Percentiles rank a stretch among this genome's conserved stretches.
phyloP scores from a whole-genome alignment of 1,140 invertebrate species.

The Maconellicoccus hirsutus region DNA sequence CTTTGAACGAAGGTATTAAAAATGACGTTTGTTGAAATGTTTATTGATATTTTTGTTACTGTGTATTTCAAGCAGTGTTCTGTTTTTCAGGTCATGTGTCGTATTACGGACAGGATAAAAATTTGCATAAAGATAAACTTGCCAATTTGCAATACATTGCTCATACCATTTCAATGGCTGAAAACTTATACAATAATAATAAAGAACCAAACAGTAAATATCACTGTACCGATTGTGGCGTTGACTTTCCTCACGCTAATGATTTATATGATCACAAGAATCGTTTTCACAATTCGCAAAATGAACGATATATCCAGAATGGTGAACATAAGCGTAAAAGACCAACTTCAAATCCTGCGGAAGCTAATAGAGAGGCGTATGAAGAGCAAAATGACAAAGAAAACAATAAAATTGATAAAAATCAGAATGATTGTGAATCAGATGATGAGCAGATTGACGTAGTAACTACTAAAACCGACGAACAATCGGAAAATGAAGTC shows the following conservation, averaged over 20 bases:
- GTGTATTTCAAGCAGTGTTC: not conserved
- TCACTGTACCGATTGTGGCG: not conserved
- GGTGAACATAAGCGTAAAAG: not conserved
- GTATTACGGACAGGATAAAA: not conserved
- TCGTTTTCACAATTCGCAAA: not conserved
- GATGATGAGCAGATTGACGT: constrained; percentile 11
- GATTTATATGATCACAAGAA: not conserved
- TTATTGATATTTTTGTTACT: not conserved
- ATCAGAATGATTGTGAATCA: constrained; percentile 12
- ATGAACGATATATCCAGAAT: not conserved
- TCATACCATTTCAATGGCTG: not conserved
- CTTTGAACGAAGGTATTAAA: not conserved
- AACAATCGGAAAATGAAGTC: not conserved
- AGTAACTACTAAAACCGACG: not conserved
- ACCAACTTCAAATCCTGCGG: not conserved
- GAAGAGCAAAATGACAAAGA: not conserved
- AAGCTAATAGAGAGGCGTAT: not conserved
- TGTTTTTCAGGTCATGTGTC: not conserved
- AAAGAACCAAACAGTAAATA: constrained; percentile 8
- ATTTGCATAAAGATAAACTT: not conserved
- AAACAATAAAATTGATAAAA: not conserved
- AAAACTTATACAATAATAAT: constrained; percentile 10
- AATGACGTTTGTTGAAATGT: not conserved
- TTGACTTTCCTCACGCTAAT: not conserved
- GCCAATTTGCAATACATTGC: not conserved